These are phyloP conservation scores for Aphelinus certus DNA, from an alignment of 1,140 invertebrate species.

Conservation along the genomic window DNA sequence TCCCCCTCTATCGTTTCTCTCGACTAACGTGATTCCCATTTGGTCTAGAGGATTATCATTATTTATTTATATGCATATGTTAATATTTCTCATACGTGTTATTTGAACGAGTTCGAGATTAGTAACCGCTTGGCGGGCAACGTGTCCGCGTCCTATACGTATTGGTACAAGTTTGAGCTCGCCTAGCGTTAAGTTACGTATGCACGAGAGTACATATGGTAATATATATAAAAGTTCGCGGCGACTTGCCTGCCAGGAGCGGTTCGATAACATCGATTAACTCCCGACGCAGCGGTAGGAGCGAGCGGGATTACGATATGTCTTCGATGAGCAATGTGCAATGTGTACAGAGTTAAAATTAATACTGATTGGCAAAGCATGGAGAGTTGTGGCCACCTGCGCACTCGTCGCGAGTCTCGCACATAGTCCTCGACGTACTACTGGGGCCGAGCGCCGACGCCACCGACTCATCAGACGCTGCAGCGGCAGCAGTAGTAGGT, in stretches of 20 bases:
- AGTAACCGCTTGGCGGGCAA: neutral
- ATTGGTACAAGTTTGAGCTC: conserved; percentile 23
- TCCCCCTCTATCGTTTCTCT: neutral
- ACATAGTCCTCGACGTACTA: no score
- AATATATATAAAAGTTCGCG: conserved; percentile 32
- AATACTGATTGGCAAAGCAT: conserved; percentile 37
- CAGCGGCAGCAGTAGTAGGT: neutral
- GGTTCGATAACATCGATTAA: conserved; percentile 4
- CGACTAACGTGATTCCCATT: neutral
- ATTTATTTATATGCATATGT: no score
- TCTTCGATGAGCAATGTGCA: conserved; percentile 46
- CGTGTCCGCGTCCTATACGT: neutral
- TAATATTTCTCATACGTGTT: neutral
- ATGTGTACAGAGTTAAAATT: conserved; percentile 43
- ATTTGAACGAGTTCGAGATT: neutral
- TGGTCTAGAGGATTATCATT: conserved; percentile 20
- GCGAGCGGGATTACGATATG: conserved; percentile 46
- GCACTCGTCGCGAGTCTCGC: neutral
- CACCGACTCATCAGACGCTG: neutral
- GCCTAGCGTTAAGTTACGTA: conserved; percentile 5
- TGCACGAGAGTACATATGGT: conserved; percentile 36
- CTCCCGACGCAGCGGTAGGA: neutral
- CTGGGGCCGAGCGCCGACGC: no score
- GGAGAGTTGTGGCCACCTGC: conserved; percentile 11
- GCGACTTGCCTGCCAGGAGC: no score